Evolutionary conservation across 2,113 vertebrate genomes (phyloP).

Genomic region (Rhea americana): DNA sequence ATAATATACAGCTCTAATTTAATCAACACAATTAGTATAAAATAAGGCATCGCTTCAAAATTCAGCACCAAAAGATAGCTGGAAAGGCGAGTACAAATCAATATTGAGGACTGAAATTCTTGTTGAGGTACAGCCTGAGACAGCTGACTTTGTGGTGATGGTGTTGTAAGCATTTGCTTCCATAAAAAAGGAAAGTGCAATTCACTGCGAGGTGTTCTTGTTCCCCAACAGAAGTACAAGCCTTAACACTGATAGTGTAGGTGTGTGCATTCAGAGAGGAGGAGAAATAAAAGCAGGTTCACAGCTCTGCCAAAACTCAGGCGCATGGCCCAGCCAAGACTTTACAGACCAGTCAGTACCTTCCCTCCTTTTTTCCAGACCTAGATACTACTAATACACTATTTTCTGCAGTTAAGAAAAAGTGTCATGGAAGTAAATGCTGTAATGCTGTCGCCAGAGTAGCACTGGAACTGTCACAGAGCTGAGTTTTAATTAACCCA

Average conservation of each 20-base stretch:
- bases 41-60: slow-evolving; percentile 91
- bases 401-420: background rate
- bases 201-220: slow-evolving; percentile 57
- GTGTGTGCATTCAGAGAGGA: slow-evolving; percentile 35
- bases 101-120: slow-evolving; percentile 6
- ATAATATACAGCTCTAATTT: slow-evolving; percentile 73
- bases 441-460: background rate
- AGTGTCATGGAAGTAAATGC: background rate
- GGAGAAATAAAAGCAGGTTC: slow-evolving; percentile 54
- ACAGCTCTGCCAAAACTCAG: slow-evolving; percentile 13
- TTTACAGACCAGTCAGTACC: background rate
- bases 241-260: slow-evolving; percentile 7
- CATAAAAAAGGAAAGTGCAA: slow-evolving; percentile 60
- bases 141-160: background rate
- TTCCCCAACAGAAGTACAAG: slow-evolving; percentile 49
- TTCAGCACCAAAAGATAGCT: slow-evolving; percentile 86
- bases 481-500: background rate
- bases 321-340: background rate
- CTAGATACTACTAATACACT: background rate
- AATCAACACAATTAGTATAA: slow-evolving; percentile 76
- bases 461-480: slow-evolving; percentile 1
- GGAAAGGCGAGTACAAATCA: slow-evolving; percentile 61
- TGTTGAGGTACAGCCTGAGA: slow-evolving; percentile 31
- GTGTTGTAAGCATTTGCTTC: background rate
- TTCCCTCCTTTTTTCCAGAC: background rate